These are phyloP conservation scores for Molossus molossus DNA, from an alignment of 2,797 vertebrate species.

Conservation along the genomic window DNA sequence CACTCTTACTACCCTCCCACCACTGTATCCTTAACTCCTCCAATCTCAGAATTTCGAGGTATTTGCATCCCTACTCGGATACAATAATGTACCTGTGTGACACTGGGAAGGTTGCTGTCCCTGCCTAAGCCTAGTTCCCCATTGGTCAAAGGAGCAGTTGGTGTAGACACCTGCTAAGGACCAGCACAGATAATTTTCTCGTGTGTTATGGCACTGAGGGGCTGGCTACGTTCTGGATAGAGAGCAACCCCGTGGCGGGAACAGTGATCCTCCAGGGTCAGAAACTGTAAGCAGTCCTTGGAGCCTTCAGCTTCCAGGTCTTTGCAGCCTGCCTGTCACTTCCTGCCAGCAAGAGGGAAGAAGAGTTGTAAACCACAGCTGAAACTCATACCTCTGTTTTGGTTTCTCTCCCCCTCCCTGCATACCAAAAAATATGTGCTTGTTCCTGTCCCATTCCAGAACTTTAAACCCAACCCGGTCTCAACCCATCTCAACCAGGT, in stretches of 20 bases:
- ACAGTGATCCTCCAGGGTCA: neutral
- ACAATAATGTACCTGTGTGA: neutral
- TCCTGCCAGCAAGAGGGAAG: neutral
- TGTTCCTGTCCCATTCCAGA: neutral
- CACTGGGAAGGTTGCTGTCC: neutral
- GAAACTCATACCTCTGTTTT: neutral
- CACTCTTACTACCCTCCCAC: neutral
- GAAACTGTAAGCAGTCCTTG: neutral
- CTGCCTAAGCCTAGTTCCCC: neutral
- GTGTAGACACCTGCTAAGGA: neutral
- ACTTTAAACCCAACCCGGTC: constrained; percentile 13
- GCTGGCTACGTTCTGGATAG: neutral
- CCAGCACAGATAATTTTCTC: neutral
- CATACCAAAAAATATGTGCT: neutral
- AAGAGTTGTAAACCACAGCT: neutral
- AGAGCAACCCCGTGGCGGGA: neutral
- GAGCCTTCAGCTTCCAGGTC: neutral
- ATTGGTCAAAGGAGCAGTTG: neutral
- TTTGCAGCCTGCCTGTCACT: neutral
- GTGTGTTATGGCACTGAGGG: neutral
- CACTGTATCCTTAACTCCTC: neutral
- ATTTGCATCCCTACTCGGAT: neutral
- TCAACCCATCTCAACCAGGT: neutral
- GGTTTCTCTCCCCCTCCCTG: neutral
- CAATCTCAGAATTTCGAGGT: neutral